Conservation (phyloP, 2,888 invertebrate genomes). For the Lamellibrachia columna region DNA sequence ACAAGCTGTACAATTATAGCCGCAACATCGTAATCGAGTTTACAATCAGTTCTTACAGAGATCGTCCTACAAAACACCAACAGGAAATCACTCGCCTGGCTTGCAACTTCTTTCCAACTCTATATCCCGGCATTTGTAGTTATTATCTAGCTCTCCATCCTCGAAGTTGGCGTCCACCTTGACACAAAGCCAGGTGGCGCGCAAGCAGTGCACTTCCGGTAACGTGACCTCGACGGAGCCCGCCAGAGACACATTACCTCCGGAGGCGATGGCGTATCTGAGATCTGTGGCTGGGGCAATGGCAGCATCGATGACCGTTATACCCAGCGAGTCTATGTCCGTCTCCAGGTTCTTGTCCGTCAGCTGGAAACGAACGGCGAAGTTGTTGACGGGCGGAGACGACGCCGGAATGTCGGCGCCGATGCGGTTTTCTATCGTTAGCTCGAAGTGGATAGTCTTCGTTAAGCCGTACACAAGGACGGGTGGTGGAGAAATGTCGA, state of each 20-base stretch:
- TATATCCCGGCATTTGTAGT: neutral
- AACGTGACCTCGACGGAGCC: neutral
- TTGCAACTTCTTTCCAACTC: neutral
- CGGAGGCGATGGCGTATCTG: neutral
- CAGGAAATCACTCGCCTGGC: neutral
- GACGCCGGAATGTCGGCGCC: neutral
- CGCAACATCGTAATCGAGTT: neutral
- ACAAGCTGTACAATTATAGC: no score
- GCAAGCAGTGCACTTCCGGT: conserved; percentile 7
- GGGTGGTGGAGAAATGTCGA: neutral
- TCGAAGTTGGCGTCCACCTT: neutral
- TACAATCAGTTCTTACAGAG: neutral
- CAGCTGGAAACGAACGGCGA: neutral
- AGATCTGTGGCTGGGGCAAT: neutral
- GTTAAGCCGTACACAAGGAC: neutral
- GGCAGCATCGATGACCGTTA: neutral
- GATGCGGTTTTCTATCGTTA: neutral
- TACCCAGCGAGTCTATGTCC: conserved; percentile 13
- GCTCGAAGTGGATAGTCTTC: conserved; percentile 9
- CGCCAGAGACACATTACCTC: neutral
- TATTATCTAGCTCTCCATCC: neutral
- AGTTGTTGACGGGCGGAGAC: neutral
- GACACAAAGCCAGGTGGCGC: conserved; percentile 4
- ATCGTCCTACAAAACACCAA: neutral
- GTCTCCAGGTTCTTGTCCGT: neutral